phyloP scores from a whole-genome alignment of 2,113 vertebrate genomes.

The Synchiropus splendidus region DNA sequence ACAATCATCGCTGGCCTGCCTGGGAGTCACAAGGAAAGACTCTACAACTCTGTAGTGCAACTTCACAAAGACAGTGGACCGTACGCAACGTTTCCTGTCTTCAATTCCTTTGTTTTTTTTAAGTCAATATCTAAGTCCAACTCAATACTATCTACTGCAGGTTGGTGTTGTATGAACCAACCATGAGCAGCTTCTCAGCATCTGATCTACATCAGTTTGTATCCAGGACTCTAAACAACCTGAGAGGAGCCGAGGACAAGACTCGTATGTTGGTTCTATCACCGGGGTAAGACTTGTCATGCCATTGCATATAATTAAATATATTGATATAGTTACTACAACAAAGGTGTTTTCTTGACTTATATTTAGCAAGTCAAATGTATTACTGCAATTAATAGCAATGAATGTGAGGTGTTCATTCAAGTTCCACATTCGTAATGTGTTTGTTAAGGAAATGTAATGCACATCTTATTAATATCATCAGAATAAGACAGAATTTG shows the following conservation, averaged over 20 bases:
- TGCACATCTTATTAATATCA: no score
- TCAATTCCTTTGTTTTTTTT: not conserved
- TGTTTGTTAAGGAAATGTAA: no score
- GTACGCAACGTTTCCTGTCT: slow-evolving; percentile 46
- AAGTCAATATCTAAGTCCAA: not conserved
- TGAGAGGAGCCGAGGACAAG: slow-evolving; percentile 56
- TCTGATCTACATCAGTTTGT: slow-evolving; percentile 82
- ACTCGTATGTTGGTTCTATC: slow-evolving; percentile 77
- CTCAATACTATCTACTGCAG: slow-evolving; percentile 43
- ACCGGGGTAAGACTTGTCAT: slow-evolving; percentile 71
- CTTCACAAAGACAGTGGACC: slow-evolving; percentile 78
- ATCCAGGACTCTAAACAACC: slow-evolving; percentile 70
- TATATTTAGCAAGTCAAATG: not conserved
- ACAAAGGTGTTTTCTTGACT: not conserved
- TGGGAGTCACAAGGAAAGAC: slow-evolving; percentile 79
- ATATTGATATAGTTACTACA: no score
- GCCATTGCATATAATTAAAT: not conserved
- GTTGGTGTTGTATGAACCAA: slow-evolving; percentile 81
- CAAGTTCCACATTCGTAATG: no score
- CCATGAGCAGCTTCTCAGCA: slow-evolving; percentile 76
- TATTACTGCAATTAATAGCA: no score
- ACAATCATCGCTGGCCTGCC: slow-evolving; percentile 82
- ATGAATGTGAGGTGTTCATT: no score
- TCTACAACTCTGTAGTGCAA: slow-evolving; percentile 76
- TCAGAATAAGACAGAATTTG: no score